These are phyloP conservation scores for Meandrina meandrites DNA, from an alignment of 92 coral and sea anemone species.

Conservation along the genomic window DNA sequence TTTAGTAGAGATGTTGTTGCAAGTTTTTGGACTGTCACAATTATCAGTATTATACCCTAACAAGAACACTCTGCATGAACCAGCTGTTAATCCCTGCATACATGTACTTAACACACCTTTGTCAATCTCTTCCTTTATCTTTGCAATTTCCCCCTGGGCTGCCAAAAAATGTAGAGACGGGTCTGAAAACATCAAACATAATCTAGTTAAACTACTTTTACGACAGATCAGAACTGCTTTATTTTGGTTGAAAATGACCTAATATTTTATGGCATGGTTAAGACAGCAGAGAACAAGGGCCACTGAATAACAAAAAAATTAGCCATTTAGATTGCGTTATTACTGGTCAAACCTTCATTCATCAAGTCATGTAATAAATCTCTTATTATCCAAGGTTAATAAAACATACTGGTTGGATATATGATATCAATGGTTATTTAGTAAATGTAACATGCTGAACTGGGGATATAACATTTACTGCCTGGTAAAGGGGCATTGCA, in stretches of 20 bases:
- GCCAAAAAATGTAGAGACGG: slow-evolving; percentile 95
- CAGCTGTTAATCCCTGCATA: neutral
- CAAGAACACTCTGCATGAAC: neutral
- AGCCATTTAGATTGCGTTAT: neutral
- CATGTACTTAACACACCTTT: slow-evolving; percentile 71
- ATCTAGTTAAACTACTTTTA: neutral
- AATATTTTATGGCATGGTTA: too few species aligned
- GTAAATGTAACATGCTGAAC: too few species aligned
- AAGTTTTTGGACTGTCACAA: too few species aligned
- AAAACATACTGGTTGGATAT: too few species aligned
- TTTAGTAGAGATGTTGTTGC: too few species aligned
- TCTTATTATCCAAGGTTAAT: too few species aligned
- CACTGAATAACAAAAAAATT: neutral
- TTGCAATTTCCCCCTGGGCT: slow-evolving; percentile 97
- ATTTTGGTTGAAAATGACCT: too few species aligned
- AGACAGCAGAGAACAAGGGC: too few species aligned
- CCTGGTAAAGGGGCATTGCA: too few species aligned
- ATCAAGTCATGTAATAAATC: too few species aligned
- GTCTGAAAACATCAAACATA: slow-evolving; percentile 46
- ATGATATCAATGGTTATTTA: too few species aligned
- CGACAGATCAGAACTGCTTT: neutral
- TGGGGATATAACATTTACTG: too few species aligned
- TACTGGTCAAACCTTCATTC: neutral
- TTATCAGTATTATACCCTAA: neutral
- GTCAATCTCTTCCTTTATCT: slow-evolving; percentile 92